phyloP scores from a whole-genome alignment of 2,888 invertebrate genomes.

The Arctia plantaginis region DNA sequence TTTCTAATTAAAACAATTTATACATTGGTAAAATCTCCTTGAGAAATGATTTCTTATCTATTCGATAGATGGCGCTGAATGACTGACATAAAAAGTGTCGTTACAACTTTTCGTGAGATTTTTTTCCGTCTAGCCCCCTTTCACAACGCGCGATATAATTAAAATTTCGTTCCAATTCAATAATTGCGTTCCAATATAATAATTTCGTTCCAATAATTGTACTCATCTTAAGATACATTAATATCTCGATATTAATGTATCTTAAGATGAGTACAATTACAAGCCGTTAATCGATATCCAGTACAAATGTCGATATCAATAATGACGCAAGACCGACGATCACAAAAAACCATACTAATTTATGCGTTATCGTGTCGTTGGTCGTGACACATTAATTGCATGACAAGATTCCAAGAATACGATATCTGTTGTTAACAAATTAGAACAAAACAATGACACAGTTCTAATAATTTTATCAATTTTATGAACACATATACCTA shows the following conservation, averaged over 20 bases:
- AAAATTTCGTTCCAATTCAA: no score
- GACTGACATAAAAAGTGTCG: no score
- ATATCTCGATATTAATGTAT: not conserved
- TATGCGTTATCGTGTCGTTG: not conserved
- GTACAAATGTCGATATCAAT: not conserved
- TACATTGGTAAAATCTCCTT: no score
- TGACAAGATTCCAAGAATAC: constrained; percentile 1
- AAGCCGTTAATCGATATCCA: not conserved
- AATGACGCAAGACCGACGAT: not conserved
- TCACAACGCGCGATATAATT: no score
- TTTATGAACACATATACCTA: not conserved
- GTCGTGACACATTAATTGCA: constrained; percentile 14
- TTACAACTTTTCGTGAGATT: no score
- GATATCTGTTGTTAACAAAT: not conserved
- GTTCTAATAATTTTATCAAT: not conserved
- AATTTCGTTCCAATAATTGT: no score
- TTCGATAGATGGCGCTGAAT: no score
- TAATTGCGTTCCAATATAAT: no score
- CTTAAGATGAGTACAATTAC: not conserved
- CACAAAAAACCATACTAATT: not conserved
- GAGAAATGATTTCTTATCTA: no score
- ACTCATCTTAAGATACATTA: no score
- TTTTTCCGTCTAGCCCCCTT: no score
- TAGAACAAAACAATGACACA: not conserved
- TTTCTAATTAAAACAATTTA: no score